These are phyloP conservation scores for Perccottus glenii DNA, from an alignment of 2,113 vertebrate species.

Conservation along the genomic window DNA sequence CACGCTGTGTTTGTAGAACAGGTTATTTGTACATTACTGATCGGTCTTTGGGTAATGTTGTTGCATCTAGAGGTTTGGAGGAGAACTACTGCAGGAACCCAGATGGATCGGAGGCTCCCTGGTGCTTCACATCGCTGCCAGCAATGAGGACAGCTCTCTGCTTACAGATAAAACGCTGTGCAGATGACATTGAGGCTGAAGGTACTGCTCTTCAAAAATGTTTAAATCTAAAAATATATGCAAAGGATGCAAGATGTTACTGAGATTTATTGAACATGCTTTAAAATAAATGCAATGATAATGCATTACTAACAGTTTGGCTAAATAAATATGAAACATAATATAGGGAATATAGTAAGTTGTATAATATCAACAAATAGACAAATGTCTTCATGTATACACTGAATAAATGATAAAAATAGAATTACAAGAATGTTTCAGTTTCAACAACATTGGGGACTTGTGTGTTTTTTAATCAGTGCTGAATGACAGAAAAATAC, in stretches of 20 bases:
- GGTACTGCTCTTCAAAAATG: constrained; percentile 73
- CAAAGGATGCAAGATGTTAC: background rate
- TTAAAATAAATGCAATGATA: too few species aligned
- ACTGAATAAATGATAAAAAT: too few species aligned
- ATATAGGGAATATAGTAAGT: too few species aligned
- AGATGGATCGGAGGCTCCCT: constrained; percentile 93
- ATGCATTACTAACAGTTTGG: too few species aligned
- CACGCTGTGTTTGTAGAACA: background rate
- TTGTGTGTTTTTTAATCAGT: background rate
- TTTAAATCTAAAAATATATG: background rate
- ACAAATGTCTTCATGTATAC: too few species aligned
- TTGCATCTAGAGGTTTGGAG: constrained; percentile 84
- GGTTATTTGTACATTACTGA: constrained; percentile 3
- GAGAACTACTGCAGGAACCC: constrained; percentile 98
- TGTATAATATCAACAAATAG: too few species aligned
- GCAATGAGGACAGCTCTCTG: constrained; percentile 88
- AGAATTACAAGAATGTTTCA: too few species aligned
- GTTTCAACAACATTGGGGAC: too few species aligned
- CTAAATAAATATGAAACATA: too few species aligned
- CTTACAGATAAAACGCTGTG: constrained; percentile 93
- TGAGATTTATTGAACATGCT: too few species aligned
- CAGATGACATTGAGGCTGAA: constrained; percentile 83
- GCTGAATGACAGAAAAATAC: background rate
- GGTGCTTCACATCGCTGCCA: constrained; percentile 89
- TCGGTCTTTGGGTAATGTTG: background rate